These are phyloP conservation scores for Coptodon bakossiorum DNA, from an alignment of 2,113 vertebrate genomes.

Conservation along the genomic window DNA sequence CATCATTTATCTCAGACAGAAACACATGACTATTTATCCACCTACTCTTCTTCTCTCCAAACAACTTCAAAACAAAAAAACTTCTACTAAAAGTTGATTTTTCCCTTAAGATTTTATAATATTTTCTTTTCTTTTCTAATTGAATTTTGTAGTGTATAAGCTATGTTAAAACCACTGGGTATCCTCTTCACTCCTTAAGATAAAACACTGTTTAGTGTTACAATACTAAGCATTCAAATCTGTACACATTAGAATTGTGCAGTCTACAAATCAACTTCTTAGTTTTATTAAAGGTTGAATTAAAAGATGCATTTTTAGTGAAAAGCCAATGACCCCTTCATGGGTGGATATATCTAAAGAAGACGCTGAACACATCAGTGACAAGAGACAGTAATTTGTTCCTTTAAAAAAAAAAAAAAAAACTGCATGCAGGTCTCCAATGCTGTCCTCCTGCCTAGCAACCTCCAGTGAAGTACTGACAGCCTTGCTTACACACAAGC, in stretches of 20 bases:
- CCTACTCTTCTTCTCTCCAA: background rate
- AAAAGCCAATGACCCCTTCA: background rate
- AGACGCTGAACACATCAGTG: background rate
- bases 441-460: background rate
- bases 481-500: background rate
- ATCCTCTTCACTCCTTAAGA: background rate
- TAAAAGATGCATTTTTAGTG: background rate
- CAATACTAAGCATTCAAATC: background rate
- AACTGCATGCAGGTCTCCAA: background rate
- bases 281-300: background rate
- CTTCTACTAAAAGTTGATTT: background rate
- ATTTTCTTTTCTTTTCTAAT: background rate
- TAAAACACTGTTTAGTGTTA: background rate
- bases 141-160: background rate
- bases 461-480: background rate
- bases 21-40: background rate
- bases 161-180: background rate
- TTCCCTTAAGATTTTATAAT: background rate
- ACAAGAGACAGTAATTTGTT: background rate
- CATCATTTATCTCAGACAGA: background rate
- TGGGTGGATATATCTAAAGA: background rate
- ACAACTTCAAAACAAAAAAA: background rate
- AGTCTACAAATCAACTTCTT: background rate
- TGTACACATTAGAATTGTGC: background rate
- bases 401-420: background rate